phyloP scores from a whole-genome alignment of 2,113 vertebrate genomes.

The Sander lucioperca region DNA sequence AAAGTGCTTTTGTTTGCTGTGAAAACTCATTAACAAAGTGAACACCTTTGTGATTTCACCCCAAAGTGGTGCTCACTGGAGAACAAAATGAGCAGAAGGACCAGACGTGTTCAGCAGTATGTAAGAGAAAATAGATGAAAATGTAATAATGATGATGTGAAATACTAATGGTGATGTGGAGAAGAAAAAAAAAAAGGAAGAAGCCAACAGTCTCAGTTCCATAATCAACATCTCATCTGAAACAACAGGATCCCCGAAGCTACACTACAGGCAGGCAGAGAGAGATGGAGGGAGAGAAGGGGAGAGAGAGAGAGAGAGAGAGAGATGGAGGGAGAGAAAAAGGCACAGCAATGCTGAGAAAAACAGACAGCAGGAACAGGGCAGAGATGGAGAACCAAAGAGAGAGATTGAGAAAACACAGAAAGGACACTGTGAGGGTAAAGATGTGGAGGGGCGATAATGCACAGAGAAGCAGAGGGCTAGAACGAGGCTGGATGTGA shows the following conservation, averaged over 20 bases:
- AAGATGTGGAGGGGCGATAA: slow-evolving; percentile 2
- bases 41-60: slow-evolving; percentile 66
- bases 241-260: slow-evolving; percentile 54
- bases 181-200: not conserved
- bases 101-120: not conserved
- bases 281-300: not conserved
- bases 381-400: slow-evolving; percentile 16
- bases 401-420: slow-evolving; percentile 8
- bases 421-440: not conserved
- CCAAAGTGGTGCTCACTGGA: slow-evolving; percentile 51
- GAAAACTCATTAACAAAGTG: slow-evolving; percentile 75
- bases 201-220: slow-evolving; percentile 22
- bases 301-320: not conserved
- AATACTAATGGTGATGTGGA: slow-evolving; percentile 27
- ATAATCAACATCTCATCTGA: slow-evolving; percentile 56
- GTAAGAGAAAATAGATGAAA: not conserved
- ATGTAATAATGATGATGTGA: slow-evolving; percentile 47
- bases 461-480: not conserved
- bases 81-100: slow-evolving; percentile 30
- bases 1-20: slow-evolving; percentile 76
- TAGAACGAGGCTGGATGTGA: not conserved
- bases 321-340: not conserved
- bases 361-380: not conserved
- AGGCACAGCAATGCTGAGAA: not conserved
- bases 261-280: slow-evolving; percentile 18